Evolutionary conservation across 1,140 invertebrate species (phyloP), one percentile per base, ranked within the genome.

Genomic region (Hylyphantes graminicola): DNA sequence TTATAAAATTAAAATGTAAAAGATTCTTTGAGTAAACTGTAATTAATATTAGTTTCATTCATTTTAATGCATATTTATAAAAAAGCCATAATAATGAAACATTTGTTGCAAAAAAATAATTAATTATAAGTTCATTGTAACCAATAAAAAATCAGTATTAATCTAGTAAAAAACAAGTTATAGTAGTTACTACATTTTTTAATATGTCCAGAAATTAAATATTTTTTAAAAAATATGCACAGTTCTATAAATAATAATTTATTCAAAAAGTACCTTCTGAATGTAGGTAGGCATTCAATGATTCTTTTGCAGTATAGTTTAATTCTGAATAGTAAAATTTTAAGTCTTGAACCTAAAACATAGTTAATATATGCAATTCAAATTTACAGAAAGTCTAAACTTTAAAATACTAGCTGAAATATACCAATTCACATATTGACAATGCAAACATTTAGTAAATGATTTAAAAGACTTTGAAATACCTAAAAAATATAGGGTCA

Each of bases 281-380:
- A 67, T 90, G 90, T 0, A 96, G 90, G 87, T 96, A 95, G 0
- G 94, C 93, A 88, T 97, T 94, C 76, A 99, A 95, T 0, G 95
- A 93, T 65, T 95, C 93, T 88, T 94, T 96, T 94, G 97, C 97
- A 15, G 94, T 93, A 86, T 94, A 95, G 9, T 94, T 94, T 64
- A 95, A 90, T 10, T 93, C 91, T 19, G 53, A 70, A 75, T 74
- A 83, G 61, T 80, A 80, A 63, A 55, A 87, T 83, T 57, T 63
- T 63, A 82, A 57, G 63, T 87, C 59, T 63, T 61, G 50, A 50
- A 61, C 75, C 63, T 85, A 19, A 15, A 80, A 57, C 17, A 13
- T 57, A 2, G 9, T 19, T 7, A 67, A 19, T 21, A 13, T 13
- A 11, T 11, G 12, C 19, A 21, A 21, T 67, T 7, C 35, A 67